Evolutionary conservation across 2,797 vertebrate genomes (phyloP).

Genomic region (Enteromius anoplus): DNA sequence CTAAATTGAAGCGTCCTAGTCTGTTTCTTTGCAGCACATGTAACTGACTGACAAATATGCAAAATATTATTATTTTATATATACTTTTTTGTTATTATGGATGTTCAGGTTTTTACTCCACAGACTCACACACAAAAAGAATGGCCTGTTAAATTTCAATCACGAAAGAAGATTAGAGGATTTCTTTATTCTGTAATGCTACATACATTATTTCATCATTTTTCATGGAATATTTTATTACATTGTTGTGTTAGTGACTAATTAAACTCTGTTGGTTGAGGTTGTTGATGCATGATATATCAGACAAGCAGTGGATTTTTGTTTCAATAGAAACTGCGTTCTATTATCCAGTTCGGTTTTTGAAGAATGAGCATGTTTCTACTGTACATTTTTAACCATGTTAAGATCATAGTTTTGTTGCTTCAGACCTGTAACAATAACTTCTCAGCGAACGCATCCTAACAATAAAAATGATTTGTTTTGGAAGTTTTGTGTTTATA

Average conservation of each 20-base stretch:
- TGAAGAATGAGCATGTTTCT: background rate
- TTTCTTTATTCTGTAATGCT: background rate
- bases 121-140: background rate
- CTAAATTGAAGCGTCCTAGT: background rate
- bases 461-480: background rate
- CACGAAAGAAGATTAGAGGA: conserved; percentile 3
- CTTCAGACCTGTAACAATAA: background rate
- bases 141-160: background rate
- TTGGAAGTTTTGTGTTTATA: background rate
- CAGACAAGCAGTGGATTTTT: background rate
- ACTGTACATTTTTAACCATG: background rate
- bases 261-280: background rate
- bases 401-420: background rate
- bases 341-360: background rate
- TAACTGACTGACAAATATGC: background rate
- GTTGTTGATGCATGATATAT: background rate
- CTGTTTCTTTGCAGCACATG: background rate
- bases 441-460: background rate
- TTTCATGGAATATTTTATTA: background rate
- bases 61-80: background rate
- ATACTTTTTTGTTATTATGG: background rate
- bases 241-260: background rate
- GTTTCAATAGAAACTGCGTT: background rate
- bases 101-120: background rate
- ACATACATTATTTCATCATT: background rate